Evolutionary conservation across 1,140 invertebrate species (phyloP).

Genomic region (Steinernema khuongi): DNA sequence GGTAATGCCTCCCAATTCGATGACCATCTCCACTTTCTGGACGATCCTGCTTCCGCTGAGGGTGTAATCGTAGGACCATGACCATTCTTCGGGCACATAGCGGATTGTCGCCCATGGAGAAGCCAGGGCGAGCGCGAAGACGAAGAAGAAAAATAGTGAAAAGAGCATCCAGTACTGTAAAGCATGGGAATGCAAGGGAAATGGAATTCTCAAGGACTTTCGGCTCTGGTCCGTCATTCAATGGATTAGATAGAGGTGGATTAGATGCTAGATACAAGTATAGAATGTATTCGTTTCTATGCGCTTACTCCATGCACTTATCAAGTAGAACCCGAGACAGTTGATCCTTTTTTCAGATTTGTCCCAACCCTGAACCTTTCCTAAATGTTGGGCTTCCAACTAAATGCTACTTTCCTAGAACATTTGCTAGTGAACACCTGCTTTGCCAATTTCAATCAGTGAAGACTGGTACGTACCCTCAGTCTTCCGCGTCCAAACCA

Average conservation of each 20-base stretch:
- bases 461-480: slow-evolving; percentile 22
- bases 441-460: not conserved
- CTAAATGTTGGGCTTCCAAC: too few relatives aligned
- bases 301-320: too few relatives aligned
- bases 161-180: slow-evolving; percentile 38
- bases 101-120: slow-evolving; percentile 44
- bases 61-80: slow-evolving; percentile 42
- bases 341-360: too few relatives aligned
- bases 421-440: too few relatives aligned
- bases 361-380: too few relatives aligned
- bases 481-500: slow-evolving; percentile 33
- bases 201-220: too few relatives aligned
- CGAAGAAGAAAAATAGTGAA: slow-evolving; percentile 19
- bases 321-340: too few relatives aligned
- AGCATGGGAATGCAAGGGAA: too few relatives aligned
- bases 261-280: too few relatives aligned
- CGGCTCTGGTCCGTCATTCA: not conserved
- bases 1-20: slow-evolving; percentile 46
- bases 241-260: not conserved
- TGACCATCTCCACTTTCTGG: slow-evolving; percentile 39
- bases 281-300: too few relatives aligned
- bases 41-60: slow-evolving; percentile 26
- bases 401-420: too few relatives aligned
- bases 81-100: slow-evolving; percentile 40
- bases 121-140: slow-evolving; percentile 31